Evolutionary conservation across 1,140 invertebrate species (phyloP).

Genomic region (Scaptomyza pallida): DNA sequence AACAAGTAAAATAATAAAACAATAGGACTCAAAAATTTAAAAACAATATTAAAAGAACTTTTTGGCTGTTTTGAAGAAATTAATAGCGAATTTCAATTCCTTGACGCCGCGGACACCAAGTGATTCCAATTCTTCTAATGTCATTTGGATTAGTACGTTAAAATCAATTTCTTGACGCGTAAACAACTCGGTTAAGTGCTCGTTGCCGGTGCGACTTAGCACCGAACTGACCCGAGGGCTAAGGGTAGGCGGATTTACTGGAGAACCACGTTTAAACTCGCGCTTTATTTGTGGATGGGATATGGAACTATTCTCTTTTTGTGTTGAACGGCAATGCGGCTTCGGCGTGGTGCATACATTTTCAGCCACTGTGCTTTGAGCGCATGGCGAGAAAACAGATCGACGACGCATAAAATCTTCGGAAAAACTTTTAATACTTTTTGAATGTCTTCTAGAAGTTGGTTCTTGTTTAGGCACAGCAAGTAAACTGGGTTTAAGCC

Average conservation of each 20-base stretch:
- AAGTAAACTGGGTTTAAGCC: slow-evolving; percentile 10
- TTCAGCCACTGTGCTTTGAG: slow-evolving; percentile 32
- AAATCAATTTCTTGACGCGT: slow-evolving; percentile 66
- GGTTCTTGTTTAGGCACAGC: slow-evolving; percentile 10
- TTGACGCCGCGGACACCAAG: slow-evolving; percentile 55
- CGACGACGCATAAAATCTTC: slow-evolving; percentile 52
- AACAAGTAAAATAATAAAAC: background rate
- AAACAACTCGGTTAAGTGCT: slow-evolving; percentile 57
- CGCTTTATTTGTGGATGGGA: background rate
- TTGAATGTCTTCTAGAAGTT: background rate
- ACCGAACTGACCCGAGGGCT: slow-evolving; percentile 60
- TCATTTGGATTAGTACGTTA: slow-evolving; percentile 60
- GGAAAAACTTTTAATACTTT: slow-evolving; percentile 33
- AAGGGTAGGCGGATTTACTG: slow-evolving; percentile 51
- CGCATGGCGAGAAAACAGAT: slow-evolving; percentile 59
- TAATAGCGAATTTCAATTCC: slow-evolving; percentile 52
- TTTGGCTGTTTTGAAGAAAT: slow-evolving; percentile 60
- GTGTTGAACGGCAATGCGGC: background rate
- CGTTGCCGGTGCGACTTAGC: slow-evolving; percentile 53
- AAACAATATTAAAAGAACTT: slow-evolving; percentile 43
- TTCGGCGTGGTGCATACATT: background rate
- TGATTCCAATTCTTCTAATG: slow-evolving; percentile 59
- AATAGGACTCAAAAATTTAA: background rate
- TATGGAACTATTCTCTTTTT: background rate
- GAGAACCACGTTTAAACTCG: slow-evolving; percentile 53